Evolutionary conservation across 37 sponge, comb jelly and placozoan species (phyloP).

Genomic region (Corticium candelabrum): DNA sequence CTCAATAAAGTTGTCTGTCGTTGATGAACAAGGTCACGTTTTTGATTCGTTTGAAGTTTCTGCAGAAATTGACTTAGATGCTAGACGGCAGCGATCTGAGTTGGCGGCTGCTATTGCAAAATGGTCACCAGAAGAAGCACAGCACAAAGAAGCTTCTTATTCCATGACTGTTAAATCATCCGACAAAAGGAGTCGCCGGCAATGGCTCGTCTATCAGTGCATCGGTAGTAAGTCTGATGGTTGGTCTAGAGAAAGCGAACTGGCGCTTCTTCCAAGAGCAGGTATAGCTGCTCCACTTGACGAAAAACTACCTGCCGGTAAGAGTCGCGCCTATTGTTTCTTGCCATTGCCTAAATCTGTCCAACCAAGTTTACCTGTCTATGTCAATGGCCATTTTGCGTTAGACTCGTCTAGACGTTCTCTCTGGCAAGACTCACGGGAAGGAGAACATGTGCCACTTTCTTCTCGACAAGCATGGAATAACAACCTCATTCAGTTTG

Average conservation of each 20-base stretch:
- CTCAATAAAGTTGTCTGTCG: background rate
- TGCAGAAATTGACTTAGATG: background rate
- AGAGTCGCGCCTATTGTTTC: slow-evolving; percentile 49
- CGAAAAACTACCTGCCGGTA: background rate
- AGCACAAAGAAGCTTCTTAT: background rate
- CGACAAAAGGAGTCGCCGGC: background rate
- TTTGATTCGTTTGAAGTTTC: background rate
- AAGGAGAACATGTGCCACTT: background rate
- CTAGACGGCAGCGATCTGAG: background rate
- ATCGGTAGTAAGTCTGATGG: background rate
- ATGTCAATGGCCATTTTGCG: slow-evolving; percentile 64
- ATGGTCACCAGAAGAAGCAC: background rate
- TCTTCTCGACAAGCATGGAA: background rate
- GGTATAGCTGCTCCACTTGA: slow-evolving; percentile 9
- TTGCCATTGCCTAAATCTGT: slow-evolving; percentile 46
- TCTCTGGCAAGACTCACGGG: slow-evolving; percentile 10
- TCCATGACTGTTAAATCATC: background rate
- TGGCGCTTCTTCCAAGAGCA: slow-evolving; percentile 5
- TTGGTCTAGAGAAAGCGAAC: background rate
- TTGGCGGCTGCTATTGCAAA: background rate
- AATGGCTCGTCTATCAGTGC: background rate
- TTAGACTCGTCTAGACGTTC: slow-evolving; percentile 38
- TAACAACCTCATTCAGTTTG: background rate
- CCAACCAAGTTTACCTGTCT: slow-evolving; percentile 43
- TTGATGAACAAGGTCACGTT: background rate